Evolutionary conservation across 2,113 vertebrate genomes (phyloP).

Genomic region (Oxygymnocypris stewartii): DNA sequence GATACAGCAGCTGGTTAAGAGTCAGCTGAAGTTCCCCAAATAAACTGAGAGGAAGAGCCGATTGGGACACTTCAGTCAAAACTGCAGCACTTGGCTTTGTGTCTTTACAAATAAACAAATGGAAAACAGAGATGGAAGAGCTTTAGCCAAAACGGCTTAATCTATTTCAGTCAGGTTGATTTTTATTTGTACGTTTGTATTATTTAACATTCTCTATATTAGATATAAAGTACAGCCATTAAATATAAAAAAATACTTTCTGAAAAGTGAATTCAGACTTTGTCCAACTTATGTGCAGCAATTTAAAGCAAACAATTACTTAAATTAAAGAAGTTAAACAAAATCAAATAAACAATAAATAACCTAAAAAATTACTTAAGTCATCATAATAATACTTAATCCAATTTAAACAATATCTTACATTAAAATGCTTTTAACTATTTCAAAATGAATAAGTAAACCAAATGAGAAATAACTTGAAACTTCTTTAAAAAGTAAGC

Average conservation of each 20-base stretch:
- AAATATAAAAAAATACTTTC: neutral
- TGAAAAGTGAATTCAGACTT: neutral
- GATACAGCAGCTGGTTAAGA: slow-evolving; percentile 17
- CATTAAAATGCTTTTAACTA: neutral
- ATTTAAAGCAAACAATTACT: neutral
- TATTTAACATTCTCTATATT: neutral
- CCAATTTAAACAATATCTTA: neutral
- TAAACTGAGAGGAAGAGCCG: no score
- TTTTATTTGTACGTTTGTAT: neutral
- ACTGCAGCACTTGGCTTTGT: neutral
- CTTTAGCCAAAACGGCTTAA: neutral
- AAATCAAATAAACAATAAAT: neutral
- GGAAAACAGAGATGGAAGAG: neutral
- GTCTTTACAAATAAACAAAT: neutral
- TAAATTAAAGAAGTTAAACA: neutral
- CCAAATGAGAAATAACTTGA: neutral
- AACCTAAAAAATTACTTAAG: neutral
- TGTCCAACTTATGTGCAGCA: neutral
- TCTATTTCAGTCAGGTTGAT: neutral
- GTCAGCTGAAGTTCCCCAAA: slow-evolving; percentile 7
- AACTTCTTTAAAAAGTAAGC: no score
- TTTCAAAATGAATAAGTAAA: neutral
- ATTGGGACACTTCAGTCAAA: neutral
- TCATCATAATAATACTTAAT: neutral
- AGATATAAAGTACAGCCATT: neutral